Evolutionary conservation across 2,113 vertebrate species (phyloP).

Genomic region (Hemiprocne comata): DNA sequence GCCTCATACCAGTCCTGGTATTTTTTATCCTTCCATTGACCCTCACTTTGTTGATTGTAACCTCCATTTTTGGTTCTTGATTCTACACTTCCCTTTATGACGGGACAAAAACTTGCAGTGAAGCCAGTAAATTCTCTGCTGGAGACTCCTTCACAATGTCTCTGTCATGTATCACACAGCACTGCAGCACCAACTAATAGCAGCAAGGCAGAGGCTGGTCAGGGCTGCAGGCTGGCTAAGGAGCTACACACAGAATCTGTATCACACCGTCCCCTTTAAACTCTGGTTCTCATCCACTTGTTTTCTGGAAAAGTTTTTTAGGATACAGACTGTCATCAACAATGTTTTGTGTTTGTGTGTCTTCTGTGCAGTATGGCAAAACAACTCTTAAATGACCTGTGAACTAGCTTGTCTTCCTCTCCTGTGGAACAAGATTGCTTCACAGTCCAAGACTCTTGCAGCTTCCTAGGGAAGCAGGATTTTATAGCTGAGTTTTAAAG

Average conservation of each 20-base stretch:
- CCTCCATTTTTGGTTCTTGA: background rate
- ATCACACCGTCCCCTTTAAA: background rate
- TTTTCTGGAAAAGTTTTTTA: background rate
- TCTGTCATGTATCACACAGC: background rate
- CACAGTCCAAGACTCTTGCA: background rate
- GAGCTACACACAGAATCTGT: background rate
- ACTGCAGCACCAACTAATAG: background rate
- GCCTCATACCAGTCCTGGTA: background rate
- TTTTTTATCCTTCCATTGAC: background rate
- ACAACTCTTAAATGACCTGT: background rate
- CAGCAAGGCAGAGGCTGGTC: background rate
- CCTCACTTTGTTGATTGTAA: background rate
- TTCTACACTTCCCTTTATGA: background rate
- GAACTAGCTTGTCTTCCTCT: background rate
- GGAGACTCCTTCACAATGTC: background rate
- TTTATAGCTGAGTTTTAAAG: background rate
- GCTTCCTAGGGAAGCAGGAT: background rate
- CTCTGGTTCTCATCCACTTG: background rate
- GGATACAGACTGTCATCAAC: rapidly evolving
- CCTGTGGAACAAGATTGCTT: background rate
- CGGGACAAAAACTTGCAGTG: background rate
- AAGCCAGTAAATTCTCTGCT: background rate
- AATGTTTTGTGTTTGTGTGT: background rate
- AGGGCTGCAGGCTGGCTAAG: background rate
- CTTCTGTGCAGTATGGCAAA: background rate